Conservation (phyloP, 2,888 invertebrate species). For the Ariolimax columbianus region DNA sequence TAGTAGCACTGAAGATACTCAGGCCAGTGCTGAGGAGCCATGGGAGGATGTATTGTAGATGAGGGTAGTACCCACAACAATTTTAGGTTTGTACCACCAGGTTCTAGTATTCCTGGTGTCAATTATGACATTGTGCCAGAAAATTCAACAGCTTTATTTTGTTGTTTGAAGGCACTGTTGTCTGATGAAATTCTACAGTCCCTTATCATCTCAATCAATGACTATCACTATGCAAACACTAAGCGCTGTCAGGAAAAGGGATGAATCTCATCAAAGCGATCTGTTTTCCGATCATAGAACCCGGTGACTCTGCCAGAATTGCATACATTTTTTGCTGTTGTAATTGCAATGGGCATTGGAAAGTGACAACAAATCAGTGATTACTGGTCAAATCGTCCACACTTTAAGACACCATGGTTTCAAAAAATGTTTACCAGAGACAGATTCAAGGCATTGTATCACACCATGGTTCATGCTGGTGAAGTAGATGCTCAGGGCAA, state of each 20-base stretch:
- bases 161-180: no score
- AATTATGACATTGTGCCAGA: no score
- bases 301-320: background rate
- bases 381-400: background rate
- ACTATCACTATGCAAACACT: no score
- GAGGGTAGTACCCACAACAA: no score
- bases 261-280: background rate
- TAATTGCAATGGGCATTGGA: background rate
- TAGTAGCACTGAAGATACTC: no score
- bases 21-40: no score
- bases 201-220: no score
- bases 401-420: conserved; percentile 15
- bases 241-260: background rate
- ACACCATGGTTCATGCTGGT: conserved; percentile 10
- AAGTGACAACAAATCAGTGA: background rate
- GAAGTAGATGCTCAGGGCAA: conserved; percentile 1
- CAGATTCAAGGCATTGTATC: conserved; percentile 2
- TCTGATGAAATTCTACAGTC: no score
- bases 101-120: no score
- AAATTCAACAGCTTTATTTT: no score
- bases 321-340: background rate
- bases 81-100: no score
- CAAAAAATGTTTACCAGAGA: background rate
- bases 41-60: no score
- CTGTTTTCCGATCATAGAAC: background rate